phyloP scores from a whole-genome alignment of 2,888 invertebrate genomes.

The Drosophila mercatorum region DNA sequence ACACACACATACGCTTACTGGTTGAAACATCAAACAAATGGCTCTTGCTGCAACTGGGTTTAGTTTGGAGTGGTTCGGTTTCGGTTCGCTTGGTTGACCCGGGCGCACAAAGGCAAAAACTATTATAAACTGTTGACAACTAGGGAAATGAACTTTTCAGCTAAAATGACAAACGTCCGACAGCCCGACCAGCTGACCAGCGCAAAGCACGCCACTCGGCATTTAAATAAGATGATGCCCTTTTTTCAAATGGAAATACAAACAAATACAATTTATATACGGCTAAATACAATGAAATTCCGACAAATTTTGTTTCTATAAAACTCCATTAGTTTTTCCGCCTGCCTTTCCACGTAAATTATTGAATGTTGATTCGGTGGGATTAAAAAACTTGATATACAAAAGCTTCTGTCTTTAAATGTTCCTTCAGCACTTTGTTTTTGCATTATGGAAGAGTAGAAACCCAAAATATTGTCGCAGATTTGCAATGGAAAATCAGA shows the following conservation, averaged over 20 bases:
- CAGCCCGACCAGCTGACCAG: conserved; percentile 19
- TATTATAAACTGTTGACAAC: conserved; percentile 74
- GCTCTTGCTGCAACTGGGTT: conserved; percentile 19
- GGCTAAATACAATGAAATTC: not conserved
- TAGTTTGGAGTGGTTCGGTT: conserved; percentile 48
- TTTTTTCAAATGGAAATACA: conserved; percentile 1
- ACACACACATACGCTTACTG: conserved; percentile 10
- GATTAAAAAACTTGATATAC: not conserved
- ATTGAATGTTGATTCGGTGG: not conserved
- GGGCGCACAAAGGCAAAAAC: conserved; percentile 59
- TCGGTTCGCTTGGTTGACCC: conserved; percentile 37
- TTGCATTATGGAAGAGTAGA: too few relatives aligned
- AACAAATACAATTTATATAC: not conserved
- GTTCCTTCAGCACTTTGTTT: too few relatives aligned
- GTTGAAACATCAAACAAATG: conserved; percentile 66
- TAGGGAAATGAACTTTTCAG: conserved; percentile 73
- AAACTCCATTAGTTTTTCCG: not conserved
- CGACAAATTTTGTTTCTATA: too few relatives aligned
- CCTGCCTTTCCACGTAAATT: not conserved
- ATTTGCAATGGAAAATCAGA: not conserved
- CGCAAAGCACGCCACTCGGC: conserved; percentile 12
- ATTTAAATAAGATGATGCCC: conserved; percentile 17
- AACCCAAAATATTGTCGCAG: too few relatives aligned
- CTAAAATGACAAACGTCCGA: conserved; percentile 64
- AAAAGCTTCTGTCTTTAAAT: too few relatives aligned